Evolutionary conservation across 2,797 vertebrate genomes (phyloP).

Genomic region (Cryptoblepharus egeriae): DNA sequence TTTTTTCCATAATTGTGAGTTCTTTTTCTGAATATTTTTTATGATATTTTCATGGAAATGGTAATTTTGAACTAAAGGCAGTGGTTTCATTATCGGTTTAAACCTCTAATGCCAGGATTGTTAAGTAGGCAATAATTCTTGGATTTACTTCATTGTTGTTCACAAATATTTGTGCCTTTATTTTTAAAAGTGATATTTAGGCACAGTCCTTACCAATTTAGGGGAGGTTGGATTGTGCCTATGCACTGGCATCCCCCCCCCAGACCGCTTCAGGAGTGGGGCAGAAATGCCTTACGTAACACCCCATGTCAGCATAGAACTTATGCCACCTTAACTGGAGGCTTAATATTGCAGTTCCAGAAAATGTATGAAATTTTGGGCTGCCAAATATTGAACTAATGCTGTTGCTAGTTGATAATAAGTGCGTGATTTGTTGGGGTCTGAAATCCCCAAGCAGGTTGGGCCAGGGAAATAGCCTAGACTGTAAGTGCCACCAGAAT

Average conservation of each 20-base stretch:
- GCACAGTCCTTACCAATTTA: too few species aligned
- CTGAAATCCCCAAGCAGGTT: too few species aligned
- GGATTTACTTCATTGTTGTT: not conserved
- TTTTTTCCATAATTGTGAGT: not conserved
- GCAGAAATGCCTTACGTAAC: too few species aligned
- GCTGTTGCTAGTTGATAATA: not conserved
- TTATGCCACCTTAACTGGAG: too few species aligned
- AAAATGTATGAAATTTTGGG: not conserved
- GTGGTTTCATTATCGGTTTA: accelerated
- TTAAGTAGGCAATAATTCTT: not conserved
- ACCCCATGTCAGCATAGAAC: too few species aligned
- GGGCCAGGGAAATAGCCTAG: too few species aligned
- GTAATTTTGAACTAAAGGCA: not conserved
- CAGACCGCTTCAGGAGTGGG: too few species aligned
- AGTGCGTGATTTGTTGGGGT: not conserved
- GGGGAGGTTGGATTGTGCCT: too few species aligned
- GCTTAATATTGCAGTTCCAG: too few species aligned
- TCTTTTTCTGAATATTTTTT: not conserved
- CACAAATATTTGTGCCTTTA: not conserved
- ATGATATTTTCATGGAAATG: not conserved
- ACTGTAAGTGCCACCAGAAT: too few species aligned
- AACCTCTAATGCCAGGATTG: not conserved
- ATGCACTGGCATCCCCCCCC: too few species aligned
- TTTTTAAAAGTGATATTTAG: not conserved
- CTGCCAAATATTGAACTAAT: constrained; percentile 14